Evolutionary conservation across 2,113 vertebrate genomes (phyloP).

Genomic region (Chamaetylas fuelleborni): DNA sequence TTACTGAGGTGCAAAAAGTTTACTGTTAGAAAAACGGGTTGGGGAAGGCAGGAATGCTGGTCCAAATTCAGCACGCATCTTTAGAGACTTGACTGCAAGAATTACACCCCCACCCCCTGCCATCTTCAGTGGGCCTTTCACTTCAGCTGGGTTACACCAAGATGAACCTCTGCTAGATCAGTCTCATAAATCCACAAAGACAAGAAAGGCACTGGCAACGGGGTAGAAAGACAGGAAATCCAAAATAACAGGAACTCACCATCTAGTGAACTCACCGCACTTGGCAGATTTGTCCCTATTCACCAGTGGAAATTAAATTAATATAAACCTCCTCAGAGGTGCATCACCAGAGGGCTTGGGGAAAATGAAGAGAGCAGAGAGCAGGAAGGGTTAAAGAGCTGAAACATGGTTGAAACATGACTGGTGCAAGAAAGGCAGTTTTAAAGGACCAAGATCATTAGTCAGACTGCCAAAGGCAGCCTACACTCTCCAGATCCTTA

Average conservation of each 20-base stretch:
- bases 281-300: neutral
- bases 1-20: neutral
- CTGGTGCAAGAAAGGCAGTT: neutral
- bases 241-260: neutral
- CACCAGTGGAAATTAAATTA: neutral
- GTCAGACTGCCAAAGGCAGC: neutral
- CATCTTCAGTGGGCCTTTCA: neutral
- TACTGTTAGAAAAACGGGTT: neutral
- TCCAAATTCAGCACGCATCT: neutral
- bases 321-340: neutral
- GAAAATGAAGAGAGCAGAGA: neutral
- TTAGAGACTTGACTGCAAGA: neutral
- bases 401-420: neutral
- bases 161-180: neutral
- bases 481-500: neutral
- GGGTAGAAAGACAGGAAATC: neutral
- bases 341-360: neutral
- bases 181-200: neutral
- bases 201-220: neutral
- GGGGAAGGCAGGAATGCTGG: neutral
- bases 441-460: neutral
- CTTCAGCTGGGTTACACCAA: neutral
- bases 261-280: neutral
- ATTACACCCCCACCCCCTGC: neutral
- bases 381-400: neutral